These are phyloP conservation scores for Triops longicaudatus DNA, from an alignment of 1,140 invertebrate genomes.

Conservation along the genomic window DNA sequence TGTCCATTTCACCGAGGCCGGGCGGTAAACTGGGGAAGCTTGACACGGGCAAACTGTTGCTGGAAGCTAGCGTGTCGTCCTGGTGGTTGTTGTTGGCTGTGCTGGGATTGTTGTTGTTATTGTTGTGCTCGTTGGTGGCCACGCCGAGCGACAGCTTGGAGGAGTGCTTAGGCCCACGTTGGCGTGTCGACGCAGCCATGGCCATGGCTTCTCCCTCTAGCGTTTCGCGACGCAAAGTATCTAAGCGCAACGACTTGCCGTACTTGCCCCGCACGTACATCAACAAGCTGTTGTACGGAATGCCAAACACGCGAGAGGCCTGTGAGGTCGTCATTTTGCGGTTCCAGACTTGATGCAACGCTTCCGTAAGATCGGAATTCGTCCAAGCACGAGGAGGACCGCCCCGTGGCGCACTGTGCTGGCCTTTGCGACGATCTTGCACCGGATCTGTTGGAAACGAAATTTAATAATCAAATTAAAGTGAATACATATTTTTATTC, in stretches of 20 bases:
- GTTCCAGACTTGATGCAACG: slow-evolving; percentile 82
- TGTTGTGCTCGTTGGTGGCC: background rate
- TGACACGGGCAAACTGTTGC: background rate
- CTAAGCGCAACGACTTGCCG: slow-evolving; percentile 76
- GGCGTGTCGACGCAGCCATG: slow-evolving; percentile 32
- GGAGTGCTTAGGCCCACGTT: background rate
- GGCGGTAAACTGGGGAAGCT: slow-evolving; percentile 23
- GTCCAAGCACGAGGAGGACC: slow-evolving; percentile 83
- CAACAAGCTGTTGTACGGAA: slow-evolving; percentile 79
- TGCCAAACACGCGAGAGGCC: slow-evolving; percentile 77
- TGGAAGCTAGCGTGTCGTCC: background rate
- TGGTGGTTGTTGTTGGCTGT: background rate
- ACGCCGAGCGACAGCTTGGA: background rate
- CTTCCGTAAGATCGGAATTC: slow-evolving; percentile 77
- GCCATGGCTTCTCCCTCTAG: slow-evolving; percentile 50
- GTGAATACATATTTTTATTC: slow-evolving; percentile 22
- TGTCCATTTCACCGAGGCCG: slow-evolving; percentile 17
- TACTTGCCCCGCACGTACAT: slow-evolving; percentile 90
- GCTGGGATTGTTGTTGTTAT: slow-evolving; percentile 13
- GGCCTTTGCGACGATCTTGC: slow-evolving; percentile 45
- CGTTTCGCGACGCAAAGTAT: slow-evolving; percentile 76
- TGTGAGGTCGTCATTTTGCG: slow-evolving; percentile 91
- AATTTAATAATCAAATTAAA: background rate
- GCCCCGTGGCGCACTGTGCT: slow-evolving; percentile 76
- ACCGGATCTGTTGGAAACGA: slow-evolving; percentile 28